Evolutionary conservation across 2,888 invertebrate genomes (phyloP), one percentile per base, ranked within the genome.

Genomic region (Sinhomidia bicolor): DNA sequence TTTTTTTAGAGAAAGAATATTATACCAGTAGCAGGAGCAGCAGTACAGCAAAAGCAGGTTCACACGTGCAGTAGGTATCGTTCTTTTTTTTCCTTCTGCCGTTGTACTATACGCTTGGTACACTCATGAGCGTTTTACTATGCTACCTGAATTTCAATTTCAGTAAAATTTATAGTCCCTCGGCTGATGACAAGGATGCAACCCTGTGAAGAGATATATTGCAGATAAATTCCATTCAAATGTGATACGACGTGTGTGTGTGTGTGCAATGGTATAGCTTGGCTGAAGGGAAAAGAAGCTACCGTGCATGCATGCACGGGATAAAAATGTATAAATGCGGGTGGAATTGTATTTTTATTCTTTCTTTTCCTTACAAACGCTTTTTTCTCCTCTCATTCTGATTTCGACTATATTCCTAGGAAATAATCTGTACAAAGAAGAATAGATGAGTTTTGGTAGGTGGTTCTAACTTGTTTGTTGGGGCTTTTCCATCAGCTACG

Each of bases 91-190:
- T n/a, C n/a, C n/a, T n/a, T n/a, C n/a, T n/a, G n/a, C n/a, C n/a
- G n/a, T n/a, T n/a, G n/a, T n/a, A n/a, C n/a, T n/a, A 0, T 36
- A 3, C 23, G 36, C 60, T 41, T 57, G 12, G 7, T 32, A n/a
- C n/a, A n/a, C 80, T 81, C 71, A n/a, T 17, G 57, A 86, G 74
- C 74, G 44, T 86, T 82, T 62, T 82, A 29, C 60, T 79, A 90
- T 89, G 87, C 90, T 60, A 88, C 87, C 89, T 89, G 90, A 89
- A 90, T 90, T 90, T 90, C 90, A 90, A 90, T 90, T 90, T 89
- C 74, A 80, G 62, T 54, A 79, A 89, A 90, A 90, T 90, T 90
- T 90, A 90, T 90, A 89, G 90, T 87, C 88, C 90, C 90, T 71
- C 68, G 81, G 90, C 60, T 90, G 89, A 87, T 89, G 90, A 89